These are phyloP conservation scores for Trichomalopsis sarcophagae DNA, from an alignment of 1,140 invertebrate species.

Conservation along the genomic window DNA sequence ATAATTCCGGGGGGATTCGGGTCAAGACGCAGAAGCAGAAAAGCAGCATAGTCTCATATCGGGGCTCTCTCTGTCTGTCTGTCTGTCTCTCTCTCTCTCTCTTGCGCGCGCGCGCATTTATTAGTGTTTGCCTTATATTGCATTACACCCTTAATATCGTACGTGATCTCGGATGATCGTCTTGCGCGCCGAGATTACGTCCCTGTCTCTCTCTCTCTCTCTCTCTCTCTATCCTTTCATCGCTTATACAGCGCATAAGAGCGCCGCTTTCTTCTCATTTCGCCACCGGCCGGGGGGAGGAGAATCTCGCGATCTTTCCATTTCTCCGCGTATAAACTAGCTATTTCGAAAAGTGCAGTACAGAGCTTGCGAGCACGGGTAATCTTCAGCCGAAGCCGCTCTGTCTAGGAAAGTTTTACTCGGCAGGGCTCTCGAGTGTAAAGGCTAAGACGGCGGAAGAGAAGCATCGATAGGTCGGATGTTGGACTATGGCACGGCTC, in stretches of 20 bases:
- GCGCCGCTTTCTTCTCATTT: background rate
- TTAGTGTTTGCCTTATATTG: background rate
- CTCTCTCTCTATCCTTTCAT: background rate
- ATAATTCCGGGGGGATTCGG: background rate
- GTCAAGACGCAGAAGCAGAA: background rate
- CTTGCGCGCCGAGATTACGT: too few species aligned
- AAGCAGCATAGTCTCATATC: background rate
- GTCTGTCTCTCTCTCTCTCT: background rate
- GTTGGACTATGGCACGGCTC: background rate
- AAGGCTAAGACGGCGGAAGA: conserved; percentile 23
- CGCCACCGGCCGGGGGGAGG: too few species aligned
- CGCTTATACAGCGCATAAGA: background rate
- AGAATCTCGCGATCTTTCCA: background rate
- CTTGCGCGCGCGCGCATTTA: background rate
- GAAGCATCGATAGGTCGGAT: conserved; percentile 26
- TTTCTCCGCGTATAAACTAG: background rate
- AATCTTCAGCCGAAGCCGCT: background rate
- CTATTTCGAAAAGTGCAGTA: background rate
- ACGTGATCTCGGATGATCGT: too few species aligned
- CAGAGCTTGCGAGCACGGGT: background rate
- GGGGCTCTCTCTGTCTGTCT: background rate
- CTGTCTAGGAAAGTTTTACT: background rate
- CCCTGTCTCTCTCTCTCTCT: background rate
- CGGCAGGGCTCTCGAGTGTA: background rate
- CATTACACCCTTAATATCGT: too few species aligned